phyloP scores from a whole-genome alignment of 1,140 invertebrate genomes.

The Bombyx mandarina region DNA sequence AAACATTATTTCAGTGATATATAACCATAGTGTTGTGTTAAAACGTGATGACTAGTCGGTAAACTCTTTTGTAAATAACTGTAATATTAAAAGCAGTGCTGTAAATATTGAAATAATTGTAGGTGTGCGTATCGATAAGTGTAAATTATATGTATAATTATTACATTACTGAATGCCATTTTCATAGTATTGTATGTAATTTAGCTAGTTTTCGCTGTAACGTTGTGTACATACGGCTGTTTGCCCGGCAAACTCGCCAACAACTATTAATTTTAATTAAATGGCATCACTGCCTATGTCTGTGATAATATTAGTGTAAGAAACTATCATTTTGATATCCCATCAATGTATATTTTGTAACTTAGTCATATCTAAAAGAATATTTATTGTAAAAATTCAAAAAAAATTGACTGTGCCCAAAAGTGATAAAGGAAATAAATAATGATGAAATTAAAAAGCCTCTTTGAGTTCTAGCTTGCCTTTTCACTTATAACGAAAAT shows the following conservation, averaged over 20 bases:
- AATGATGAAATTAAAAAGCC: constrained; percentile 21
- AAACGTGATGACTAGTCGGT: constrained; percentile 64
- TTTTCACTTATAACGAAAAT: constrained; percentile 18
- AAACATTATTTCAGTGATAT: constrained; percentile 11
- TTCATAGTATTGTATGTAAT: constrained; percentile 13
- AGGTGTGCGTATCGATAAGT: too few relatives aligned
- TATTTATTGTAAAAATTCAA: constrained; percentile 59
- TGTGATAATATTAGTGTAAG: constrained; percentile 64
- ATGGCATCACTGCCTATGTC: constrained; percentile 52
- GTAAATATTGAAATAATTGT: constrained; percentile 23
- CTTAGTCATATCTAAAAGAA: constrained; percentile 50
- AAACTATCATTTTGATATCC: constrained; percentile 36
- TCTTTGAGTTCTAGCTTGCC: constrained; percentile 11
- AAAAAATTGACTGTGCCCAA: constrained; percentile 50
- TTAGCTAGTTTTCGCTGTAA: constrained; percentile 41
- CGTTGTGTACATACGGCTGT: constrained; percentile 8
- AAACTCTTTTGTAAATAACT: constrained; percentile 49
- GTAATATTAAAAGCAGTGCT: constrained; percentile 13
- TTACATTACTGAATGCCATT: constrained; percentile 3
- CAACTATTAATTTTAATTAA: constrained; percentile 46
- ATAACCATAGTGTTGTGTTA: constrained; percentile 30
- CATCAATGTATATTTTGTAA: constrained; percentile 62
- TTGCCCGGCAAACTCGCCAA: constrained; percentile 46
- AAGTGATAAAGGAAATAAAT: constrained; percentile 57
- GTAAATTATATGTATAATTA: too few relatives aligned